These are phyloP conservation scores for Campoletis sonorensis DNA, from an alignment of 1,140 invertebrate species.

Conservation along the genomic window DNA sequence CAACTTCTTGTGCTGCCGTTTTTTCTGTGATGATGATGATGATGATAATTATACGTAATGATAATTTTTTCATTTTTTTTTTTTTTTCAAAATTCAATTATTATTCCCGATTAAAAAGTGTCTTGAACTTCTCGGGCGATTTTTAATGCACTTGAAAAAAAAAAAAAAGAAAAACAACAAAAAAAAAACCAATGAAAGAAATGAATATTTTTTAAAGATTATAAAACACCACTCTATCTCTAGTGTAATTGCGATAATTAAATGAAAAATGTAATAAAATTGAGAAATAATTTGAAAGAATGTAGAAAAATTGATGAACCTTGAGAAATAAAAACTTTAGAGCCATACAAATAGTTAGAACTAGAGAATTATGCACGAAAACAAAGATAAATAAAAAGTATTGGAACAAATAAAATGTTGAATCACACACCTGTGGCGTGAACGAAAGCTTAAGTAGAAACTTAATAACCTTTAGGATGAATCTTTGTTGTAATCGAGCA, in stretches of 20 bases:
- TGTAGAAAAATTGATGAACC: slow-evolving; percentile 50
- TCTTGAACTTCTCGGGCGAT: slow-evolving; percentile 24
- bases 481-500: slow-evolving; percentile 1
- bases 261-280: no score
- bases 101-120: slow-evolving; percentile 32
- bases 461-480: slow-evolving; percentile 15
- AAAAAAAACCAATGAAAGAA: no score
- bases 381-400: slow-evolving; percentile 48
- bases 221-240: slow-evolving; percentile 33
- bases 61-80: background rate
- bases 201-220: no score
- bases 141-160: slow-evolving; percentile 38
- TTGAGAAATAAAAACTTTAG: slow-evolving; percentile 64
- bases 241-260: slow-evolving; percentile 50
- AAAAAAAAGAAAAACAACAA: no score
- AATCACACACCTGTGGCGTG: slow-evolving; percentile 30
- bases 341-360: slow-evolving; percentile 57
- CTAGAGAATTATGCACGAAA: slow-evolving; percentile 49
- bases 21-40: slow-evolving; percentile 44
- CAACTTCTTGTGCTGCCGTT: slow-evolving; percentile 89
- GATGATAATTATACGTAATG: slow-evolving; percentile 25
- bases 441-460: slow-evolving; percentile 39
- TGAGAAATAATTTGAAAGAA: slow-evolving; percentile 40
- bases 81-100: background rate
- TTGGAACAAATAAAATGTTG: slow-evolving; percentile 21